These are phyloP conservation scores for Myxocyprinus asiaticus DNA, from an alignment of 2,113 vertebrate species.

Conservation along the genomic window DNA sequence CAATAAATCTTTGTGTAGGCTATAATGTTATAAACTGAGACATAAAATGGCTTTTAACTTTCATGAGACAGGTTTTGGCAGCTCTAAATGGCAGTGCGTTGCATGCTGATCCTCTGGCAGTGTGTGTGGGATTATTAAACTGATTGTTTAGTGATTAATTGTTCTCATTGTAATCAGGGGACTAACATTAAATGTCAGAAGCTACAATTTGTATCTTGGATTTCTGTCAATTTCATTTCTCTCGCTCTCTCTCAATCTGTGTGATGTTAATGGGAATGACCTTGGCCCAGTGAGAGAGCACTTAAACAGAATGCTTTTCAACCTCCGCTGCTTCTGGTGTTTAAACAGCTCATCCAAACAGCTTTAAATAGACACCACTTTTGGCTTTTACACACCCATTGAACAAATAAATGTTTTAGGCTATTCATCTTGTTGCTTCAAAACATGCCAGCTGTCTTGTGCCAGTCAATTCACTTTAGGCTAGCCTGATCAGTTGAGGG, in stretches of 20 bases:
- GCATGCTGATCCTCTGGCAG: constrained; percentile 1
- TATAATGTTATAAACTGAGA: neutral
- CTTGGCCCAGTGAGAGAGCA: constrained; percentile 47
- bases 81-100: neutral
- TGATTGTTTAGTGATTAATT: constrained; percentile 28
- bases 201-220: constrained; percentile 6
- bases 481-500: neutral
- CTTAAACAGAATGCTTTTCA: constrained; percentile 21
- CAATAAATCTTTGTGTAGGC: neutral
- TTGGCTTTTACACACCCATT: constrained; percentile 59
- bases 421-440: constrained; percentile 49
- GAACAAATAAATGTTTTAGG: constrained; percentile 44
- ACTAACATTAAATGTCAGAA: neutral
- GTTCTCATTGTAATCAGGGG: neutral
- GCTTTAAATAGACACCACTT: constrained; percentile 73
- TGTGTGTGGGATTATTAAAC: constrained; percentile 31
- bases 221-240: constrained; percentile 31
- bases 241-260: neutral
- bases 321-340: constrained; percentile 41
- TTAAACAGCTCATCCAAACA: constrained; percentile 60
- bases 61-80: neutral
- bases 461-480: neutral
- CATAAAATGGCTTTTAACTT: neutral
- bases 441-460: constrained; percentile 17
- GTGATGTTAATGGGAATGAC: constrained; percentile 48